Evolutionary conservation across 2,797 vertebrate species (phyloP), one percentile per base, ranked within the genome.

Genomic region (Tolypeutes matacus): DNA sequence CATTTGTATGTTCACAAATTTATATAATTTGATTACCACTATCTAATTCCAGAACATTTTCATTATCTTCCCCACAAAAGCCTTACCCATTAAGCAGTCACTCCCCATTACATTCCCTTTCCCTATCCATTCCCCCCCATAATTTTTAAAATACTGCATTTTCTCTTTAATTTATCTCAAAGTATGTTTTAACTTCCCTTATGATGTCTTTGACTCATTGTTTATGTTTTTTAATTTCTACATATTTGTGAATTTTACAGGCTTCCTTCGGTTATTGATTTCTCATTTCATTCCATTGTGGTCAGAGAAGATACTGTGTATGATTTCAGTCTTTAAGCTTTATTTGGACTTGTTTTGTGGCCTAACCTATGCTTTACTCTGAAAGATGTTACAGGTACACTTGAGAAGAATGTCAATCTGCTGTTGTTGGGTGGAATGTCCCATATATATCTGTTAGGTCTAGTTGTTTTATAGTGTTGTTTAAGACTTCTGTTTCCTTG

Each of bases 221-320:
- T 85, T 65, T 53, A 17, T 53, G 51, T 53, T 53, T 15, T 53
- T 53, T 92, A 86, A 80, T 53, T 94, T 89, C 25, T 86, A 56
- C 51, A 20, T 81, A 69, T 80, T 85, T 86, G 25, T 92, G 67
- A 89, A 86, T 53, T 53, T 70, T 56, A 34, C 17, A 80, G 25
- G 86, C 82, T 92, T 81, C 25, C 46, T 76, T 67, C 65, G 80
- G 29, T 78, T 70, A 21, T 1, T 86, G 42, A 67, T 67, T 89
- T 76, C 10, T n/a, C 70, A 0, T 82, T 96, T 89, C 12, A 89
- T 82, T 76, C 51, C 67, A 29, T 34, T 86, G 4, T 75, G 49
- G 25, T n/a, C n/a, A n/a, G n/a, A n/a, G n/a, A n/a, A n/a, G n/a
- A n/a, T n/a, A n/a, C n/a, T n/a, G n/a, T n/a, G 49, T 80, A 73